A percentile compares a stretch with the other conserved stretches of the same genome.
Evolutionary conservation across 2,888 invertebrate species (phyloP).

Genomic region (Ichneumon xanthorius): DNA sequence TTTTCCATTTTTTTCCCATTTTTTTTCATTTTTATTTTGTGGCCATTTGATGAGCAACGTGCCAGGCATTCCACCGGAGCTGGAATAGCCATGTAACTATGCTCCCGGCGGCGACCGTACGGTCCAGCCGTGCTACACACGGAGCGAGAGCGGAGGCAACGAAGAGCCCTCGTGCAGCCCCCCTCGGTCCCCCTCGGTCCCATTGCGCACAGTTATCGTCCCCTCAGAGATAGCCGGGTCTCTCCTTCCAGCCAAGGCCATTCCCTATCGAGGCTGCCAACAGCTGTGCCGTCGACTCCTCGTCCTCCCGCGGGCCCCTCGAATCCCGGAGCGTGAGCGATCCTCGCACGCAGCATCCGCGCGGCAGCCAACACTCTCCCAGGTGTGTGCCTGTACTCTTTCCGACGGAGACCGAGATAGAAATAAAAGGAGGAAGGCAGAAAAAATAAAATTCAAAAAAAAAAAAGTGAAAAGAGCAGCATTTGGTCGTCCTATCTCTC

Average conservation of each 20-base stretch:
- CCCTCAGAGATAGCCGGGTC: not conserved
- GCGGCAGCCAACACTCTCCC: slow-evolving; percentile 38
- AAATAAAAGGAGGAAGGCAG: not conserved
- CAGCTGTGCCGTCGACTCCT: not conserved
- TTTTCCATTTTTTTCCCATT: slow-evolving; percentile 35
- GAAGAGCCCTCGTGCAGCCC: not conserved
- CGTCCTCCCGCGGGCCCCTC: not conserved
- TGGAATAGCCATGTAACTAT: slow-evolving; percentile 77
- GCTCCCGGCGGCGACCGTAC: slow-evolving; percentile 63
- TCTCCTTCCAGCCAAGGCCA: slow-evolving; percentile 7
- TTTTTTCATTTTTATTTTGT: slow-evolving; percentile 81
- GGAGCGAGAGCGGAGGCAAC: not conserved
- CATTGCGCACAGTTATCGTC: slow-evolving; percentile 20
- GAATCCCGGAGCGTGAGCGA: slow-evolving; percentile 42
- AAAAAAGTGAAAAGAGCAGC: slow-evolving; percentile 22
- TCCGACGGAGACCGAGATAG: not conserved
- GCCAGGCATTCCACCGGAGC: slow-evolving; percentile 81
- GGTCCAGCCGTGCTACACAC: not conserved
- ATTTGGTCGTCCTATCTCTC: slow-evolving; percentile 21
- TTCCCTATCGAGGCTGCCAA: slow-evolving; percentile 10
- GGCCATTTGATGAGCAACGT: slow-evolving; percentile 84
- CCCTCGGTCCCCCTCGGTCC: not conserved
- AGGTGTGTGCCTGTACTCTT: slow-evolving; percentile 44
- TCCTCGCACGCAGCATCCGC: slow-evolving; percentile 48
- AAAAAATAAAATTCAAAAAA: slow-evolving; percentile 4